Conservation (phyloP, 2,888 invertebrate genomes). For the Mimachlamys varia region DNA sequence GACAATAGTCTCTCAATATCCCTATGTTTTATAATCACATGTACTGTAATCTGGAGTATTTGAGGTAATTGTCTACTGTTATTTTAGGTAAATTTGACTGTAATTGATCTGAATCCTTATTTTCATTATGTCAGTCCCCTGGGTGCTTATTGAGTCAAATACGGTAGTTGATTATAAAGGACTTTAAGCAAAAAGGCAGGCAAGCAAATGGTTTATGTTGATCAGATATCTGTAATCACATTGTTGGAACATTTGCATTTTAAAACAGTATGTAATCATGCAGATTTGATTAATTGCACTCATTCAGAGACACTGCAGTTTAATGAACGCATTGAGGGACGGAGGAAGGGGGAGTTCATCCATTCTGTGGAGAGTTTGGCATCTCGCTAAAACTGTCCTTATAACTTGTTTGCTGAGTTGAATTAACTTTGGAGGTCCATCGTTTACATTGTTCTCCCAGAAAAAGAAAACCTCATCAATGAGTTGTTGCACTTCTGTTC, state of each 20-base stretch:
- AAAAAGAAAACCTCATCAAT: constrained; percentile 58
- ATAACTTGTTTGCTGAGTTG: constrained; percentile 58
- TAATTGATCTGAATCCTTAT: no score
- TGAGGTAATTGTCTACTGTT: no score
- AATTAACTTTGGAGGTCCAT: constrained; percentile 54
- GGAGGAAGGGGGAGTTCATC: constrained; percentile 60
- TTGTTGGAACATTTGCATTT: background rate
- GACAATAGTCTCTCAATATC: no score
- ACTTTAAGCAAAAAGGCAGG: no score
- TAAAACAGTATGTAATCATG: background rate
- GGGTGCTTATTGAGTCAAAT: no score
- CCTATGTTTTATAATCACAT: no score
- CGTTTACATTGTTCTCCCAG: constrained; percentile 47
- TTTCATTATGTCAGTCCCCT: no score
- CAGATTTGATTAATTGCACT: background rate
- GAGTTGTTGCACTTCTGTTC: constrained; percentile 45
- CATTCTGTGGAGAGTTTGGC: constrained; percentile 56
- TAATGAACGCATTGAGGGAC: constrained; percentile 56
- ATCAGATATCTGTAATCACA: background rate
- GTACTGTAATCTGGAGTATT: no score
- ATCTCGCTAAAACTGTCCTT: constrained; percentile 53
- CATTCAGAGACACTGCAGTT: background rate
- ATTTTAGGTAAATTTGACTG: no score
- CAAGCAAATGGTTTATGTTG: no score
- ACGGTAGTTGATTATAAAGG: no score